Conservation (phyloP, 1,140 invertebrate species). For the Drosophila parabipectinata region DNA sequence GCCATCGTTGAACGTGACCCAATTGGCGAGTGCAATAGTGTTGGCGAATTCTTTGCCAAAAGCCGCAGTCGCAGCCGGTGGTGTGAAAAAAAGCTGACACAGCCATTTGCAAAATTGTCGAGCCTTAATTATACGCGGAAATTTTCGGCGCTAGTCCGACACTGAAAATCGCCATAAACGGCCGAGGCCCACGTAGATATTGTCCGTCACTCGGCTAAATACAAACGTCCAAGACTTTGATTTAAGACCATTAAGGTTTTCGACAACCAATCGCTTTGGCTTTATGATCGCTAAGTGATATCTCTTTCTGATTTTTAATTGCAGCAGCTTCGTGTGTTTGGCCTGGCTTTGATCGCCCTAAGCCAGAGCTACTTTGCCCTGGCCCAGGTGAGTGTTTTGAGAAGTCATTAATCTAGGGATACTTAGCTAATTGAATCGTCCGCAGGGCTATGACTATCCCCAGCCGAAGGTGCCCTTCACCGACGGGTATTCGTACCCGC, state of each 20-base stretch:
- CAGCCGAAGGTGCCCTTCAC: slow-evolving; percentile 51
- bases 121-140: slow-evolving; percentile 58
- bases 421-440: slow-evolving; percentile 8
- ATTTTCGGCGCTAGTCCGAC: slow-evolving; percentile 38
- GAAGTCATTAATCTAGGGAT: not conserved
- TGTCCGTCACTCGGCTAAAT: slow-evolving; percentile 47
- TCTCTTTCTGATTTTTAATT: slow-evolving; percentile 23
- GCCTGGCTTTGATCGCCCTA: slow-evolving; percentile 47
- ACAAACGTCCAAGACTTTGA: slow-evolving; percentile 32
- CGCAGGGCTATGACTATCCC: slow-evolving; percentile 54
- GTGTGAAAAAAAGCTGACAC: slow-evolving; percentile 47
- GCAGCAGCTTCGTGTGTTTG: slow-evolving; percentile 61
- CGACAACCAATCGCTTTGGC: slow-evolving; percentile 19
- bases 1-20: slow-evolving; percentile 32
- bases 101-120: slow-evolving; percentile 40
- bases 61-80: not conserved
- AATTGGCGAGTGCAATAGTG: slow-evolving; percentile 27
- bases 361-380: slow-evolving; percentile 38
- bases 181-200: slow-evolving; percentile 42
- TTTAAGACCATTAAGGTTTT: slow-evolving; percentile 38
- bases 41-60: slow-evolving; percentile 38
- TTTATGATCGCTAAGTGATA: slow-evolving; percentile 9
- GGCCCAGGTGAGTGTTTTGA: slow-evolving; percentile 30
- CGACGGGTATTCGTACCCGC: slow-evolving; percentile 52
- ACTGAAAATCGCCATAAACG: slow-evolving; percentile 51